Base-by-base conservation (phyloP, 2,797 vertebrate species). In the Fringilla coelebs region DNA sequence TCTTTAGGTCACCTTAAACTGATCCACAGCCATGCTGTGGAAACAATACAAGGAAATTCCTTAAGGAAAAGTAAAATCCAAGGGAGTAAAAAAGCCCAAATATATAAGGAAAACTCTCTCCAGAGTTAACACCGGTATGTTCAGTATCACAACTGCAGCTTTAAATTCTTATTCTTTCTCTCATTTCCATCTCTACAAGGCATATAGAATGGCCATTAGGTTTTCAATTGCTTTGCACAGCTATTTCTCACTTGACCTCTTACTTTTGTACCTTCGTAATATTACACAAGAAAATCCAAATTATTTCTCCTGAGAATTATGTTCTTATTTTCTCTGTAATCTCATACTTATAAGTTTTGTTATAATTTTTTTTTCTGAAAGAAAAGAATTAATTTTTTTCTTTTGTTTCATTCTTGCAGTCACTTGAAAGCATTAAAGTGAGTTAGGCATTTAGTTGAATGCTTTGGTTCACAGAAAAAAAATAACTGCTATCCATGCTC, bases 11-110 rank as follows among this genome's bases (percentile, higher is more conserved):
- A 3, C n/a, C 13, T 73, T 81, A 52, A 84, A 36, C 2, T 3
- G 38, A 83, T 57, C 16, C 32, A 51, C 12, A 54, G 29, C 6
- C 10, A 0, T 11, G 11, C 11, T 61, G 19, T 1, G 2, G 58
- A 74, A 77, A 65, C 2, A 82, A 31, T 2, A 26, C 4, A n/a
- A 38, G 6, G 8, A 51, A 43, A 70, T 62, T 73, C 7, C 25
- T 28, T 54, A 70, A 55, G 4, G 22, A 77, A 83, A 62, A 51
- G 19, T 20, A 73, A 90, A 61, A 76, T 73, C 28, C 36, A 66
- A 58, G 36, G 24, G 6, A 1, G 1, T 20, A 9, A 55, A 41
- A 61, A 22, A 6, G 0, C 17, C 16, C 16, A 48, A 26, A 40
- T 11, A 18, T 40, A 74, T 38, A 29, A 57, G 14, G 5, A 76